Conservation (phyloP, 2,888 invertebrate species). For the Harpagoxenus sublaevis region DNA sequence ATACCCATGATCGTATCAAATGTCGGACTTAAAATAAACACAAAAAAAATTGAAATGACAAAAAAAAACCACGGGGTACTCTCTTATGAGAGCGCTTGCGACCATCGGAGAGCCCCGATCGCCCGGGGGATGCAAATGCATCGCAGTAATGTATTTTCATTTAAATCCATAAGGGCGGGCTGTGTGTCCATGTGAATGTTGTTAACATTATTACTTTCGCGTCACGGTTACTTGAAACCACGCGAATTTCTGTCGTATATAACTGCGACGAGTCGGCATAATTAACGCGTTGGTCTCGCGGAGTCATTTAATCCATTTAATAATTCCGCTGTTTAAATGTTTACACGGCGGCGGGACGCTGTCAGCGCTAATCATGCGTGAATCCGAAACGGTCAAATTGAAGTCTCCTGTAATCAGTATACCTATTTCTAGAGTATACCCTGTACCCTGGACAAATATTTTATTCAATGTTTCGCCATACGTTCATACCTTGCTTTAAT, state of each 20-base stretch:
- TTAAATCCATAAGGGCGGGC: slow-evolving; percentile 48
- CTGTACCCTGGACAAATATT: not conserved
- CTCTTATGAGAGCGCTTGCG: slow-evolving; percentile 4
- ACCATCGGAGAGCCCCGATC: slow-evolving; percentile 8
- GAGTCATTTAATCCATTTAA: slow-evolving; percentile 53
- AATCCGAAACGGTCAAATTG: slow-evolving; percentile 34
- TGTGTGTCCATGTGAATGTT: slow-evolving; percentile 10
- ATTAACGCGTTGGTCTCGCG: slow-evolving; percentile 39
- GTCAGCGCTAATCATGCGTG: slow-evolving; percentile 45
- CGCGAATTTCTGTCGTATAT: slow-evolving; percentile 26
- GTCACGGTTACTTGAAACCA: slow-evolving; percentile 52
- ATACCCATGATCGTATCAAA: slow-evolving; percentile 24
- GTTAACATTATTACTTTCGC: slow-evolving; percentile 53
- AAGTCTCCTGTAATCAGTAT: slow-evolving; percentile 24
- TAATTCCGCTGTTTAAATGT: slow-evolving; percentile 53
- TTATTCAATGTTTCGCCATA: not conserved
- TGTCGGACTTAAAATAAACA: slow-evolving; percentile 22
- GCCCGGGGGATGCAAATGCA: slow-evolving; percentile 39
- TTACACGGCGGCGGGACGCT: slow-evolving; percentile 28
- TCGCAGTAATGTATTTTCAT: slow-evolving; percentile 56
- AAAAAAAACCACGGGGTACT: not conserved
- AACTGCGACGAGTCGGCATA: slow-evolving; percentile 45
- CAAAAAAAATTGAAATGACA: no score
- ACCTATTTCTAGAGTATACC: not conserved
- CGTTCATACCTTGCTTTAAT: not conserved